Percentiles rank a stretch among this genome's conserved stretches.
phyloP scores from a whole-genome alignment of 2,888 invertebrate genomes.

The Belgica antarctica region DNA sequence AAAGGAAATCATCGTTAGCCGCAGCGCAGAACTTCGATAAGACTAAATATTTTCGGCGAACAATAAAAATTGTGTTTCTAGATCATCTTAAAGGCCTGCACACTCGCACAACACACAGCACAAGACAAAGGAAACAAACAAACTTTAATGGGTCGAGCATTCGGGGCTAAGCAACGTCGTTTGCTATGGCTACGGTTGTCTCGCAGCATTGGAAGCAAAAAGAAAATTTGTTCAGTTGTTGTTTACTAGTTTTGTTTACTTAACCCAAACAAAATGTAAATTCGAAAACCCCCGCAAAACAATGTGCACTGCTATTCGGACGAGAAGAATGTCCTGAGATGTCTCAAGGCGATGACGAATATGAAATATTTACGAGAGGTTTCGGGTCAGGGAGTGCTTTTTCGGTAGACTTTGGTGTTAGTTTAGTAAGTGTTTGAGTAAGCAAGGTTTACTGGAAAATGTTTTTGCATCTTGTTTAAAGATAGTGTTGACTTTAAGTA shows the following conservation, averaged over 20 bases:
- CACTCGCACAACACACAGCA: not conserved
- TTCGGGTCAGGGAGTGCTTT: no score
- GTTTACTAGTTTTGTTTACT: slow-evolving; percentile 28
- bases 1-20: slow-evolving; percentile 14
- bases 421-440: no score
- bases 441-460: no score
- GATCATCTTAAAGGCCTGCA: slow-evolving; percentile 17
- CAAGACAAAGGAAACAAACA: slow-evolving; percentile 4
- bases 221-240: not conserved
- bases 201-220: not conserved
- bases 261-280: slow-evolving; percentile 42
- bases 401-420: no score
- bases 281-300: not conserved
- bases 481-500: no score
- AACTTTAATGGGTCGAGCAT: not conserved
- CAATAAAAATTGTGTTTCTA: slow-evolving; percentile 8
- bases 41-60: slow-evolving; percentile 5
- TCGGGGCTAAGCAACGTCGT: slow-evolving; percentile 11
- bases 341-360: not conserved
- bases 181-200: not conserved
- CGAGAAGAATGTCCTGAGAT: not conserved
- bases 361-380: no score
- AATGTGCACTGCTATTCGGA: not conserved
- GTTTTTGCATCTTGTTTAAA: no score
- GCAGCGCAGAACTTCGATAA: no score